Conservation (phyloP, 2,113 vertebrate species). For the Rhipidura dahli region DNA sequence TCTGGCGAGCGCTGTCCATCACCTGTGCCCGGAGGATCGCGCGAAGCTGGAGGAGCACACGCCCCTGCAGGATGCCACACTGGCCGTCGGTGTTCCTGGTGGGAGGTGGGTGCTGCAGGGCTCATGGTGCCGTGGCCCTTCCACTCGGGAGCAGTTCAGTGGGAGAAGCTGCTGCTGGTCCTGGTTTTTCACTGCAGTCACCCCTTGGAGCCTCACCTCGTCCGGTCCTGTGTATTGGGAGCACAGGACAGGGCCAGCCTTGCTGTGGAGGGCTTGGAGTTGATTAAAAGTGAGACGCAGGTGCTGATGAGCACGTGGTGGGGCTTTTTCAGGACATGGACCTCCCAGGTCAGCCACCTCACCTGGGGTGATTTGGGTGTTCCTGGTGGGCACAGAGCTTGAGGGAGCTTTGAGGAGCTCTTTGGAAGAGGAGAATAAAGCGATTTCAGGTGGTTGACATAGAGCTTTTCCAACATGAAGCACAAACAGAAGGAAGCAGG, state of each 20-base stretch:
- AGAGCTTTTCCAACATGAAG: not conserved
- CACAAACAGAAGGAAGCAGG: not conserved
- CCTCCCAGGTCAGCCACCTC: not conserved
- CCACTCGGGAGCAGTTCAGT: fast-evolving
- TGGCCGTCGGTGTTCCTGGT: not conserved
- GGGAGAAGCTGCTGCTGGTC: not conserved
- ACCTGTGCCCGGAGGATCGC: fast-evolving
- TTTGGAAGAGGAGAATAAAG: not conserved
- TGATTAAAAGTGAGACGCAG: not conserved
- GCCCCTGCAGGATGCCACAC: fast-evolving
- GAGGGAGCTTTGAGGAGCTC: not conserved
- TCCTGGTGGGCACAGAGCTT: not conserved
- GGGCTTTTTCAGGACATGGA: fast-evolving
- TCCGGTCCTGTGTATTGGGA: not conserved
- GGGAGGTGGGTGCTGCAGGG: not conserved
- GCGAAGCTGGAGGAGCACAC: not conserved
- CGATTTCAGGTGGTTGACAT: not conserved
- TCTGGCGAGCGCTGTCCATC: fast-evolving
- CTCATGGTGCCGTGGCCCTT: fast-evolving
- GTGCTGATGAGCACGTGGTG: fast-evolving
- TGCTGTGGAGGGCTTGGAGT: fast-evolving
- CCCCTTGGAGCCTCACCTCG: not conserved
- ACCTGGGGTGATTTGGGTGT: fast-evolving
- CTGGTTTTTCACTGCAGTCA: not conserved
- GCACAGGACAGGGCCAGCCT: not conserved